These are phyloP conservation scores for Macrotis lagotis DNA, from an alignment of 2,113 vertebrate genomes.

Conservation along the genomic window DNA sequence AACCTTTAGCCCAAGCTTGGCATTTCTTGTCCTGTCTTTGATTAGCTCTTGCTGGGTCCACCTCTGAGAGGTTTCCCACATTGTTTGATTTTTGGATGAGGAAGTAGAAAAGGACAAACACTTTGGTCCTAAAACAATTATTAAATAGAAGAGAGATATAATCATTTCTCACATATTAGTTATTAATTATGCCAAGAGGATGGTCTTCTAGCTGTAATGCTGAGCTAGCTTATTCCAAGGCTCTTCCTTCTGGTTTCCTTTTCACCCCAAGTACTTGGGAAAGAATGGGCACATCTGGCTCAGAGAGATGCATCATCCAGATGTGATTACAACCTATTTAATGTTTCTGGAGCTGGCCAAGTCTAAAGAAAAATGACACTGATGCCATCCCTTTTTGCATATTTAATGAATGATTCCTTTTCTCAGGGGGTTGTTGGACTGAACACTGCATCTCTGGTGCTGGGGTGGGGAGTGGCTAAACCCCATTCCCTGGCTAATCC, in stretches of 20 bases:
- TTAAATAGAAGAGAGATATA: not conserved
- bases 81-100: not conserved
- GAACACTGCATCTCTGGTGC: not conserved
- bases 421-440: not conserved
- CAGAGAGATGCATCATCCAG: not conserved
- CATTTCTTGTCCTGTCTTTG: not conserved
- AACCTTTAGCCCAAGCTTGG: not conserved
- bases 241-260: not conserved
- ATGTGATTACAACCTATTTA: not conserved
- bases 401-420: not conserved
- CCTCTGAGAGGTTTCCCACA: not conserved
- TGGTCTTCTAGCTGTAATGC: constrained; percentile 15
- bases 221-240: not conserved
- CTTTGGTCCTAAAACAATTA: not conserved
- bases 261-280: not conserved
- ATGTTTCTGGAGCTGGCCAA: not conserved
- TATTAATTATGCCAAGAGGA: constrained; percentile 35
- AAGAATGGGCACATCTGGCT: not conserved
- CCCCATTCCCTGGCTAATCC: not conserved
- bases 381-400: not conserved
- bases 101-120: not conserved
- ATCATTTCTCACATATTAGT: too few relatives aligned
- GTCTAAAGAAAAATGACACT: not conserved
- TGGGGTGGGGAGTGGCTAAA: too few relatives aligned
- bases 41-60: not conserved